These are phyloP conservation scores for Bergia puertoricense DNA, from an alignment of 92 coral and sea anemone species.

Conservation along the genomic window DNA sequence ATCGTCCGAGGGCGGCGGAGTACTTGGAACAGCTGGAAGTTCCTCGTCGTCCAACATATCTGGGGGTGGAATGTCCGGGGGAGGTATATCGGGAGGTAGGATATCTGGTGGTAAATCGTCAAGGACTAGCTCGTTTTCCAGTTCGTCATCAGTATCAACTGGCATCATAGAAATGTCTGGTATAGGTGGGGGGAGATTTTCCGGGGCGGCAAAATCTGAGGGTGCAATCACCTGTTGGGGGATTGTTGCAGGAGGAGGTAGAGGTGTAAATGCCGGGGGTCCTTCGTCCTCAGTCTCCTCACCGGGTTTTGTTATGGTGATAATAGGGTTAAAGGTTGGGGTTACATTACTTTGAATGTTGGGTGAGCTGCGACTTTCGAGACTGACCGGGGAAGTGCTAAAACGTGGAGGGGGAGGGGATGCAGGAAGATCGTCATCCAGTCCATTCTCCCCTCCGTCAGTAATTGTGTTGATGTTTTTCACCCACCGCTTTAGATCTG, in stretches of 20 bases:
- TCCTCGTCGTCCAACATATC: constrained; percentile 60
- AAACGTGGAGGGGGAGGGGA: constrained; percentile 64
- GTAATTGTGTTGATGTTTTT: constrained; percentile 48
- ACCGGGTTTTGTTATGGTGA: constrained; percentile 79
- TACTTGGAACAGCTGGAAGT: constrained; percentile 66
- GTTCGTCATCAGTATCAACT: constrained; percentile 14
- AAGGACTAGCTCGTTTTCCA: constrained; percentile 20
- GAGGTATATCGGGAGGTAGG: constrained; percentile 63
- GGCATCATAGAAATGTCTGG: constrained; percentile 26
- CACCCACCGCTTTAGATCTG: constrained; percentile 74
- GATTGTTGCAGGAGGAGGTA: constrained; percentile 58
- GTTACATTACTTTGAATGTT: background rate
- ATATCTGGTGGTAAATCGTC: constrained; percentile 69
- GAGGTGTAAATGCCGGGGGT: constrained; percentile 49
- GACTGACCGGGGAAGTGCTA: constrained; percentile 31
- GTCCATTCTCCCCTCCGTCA: constrained; percentile 21
- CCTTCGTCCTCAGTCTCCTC: constrained; percentile 65
- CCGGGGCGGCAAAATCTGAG: constrained; percentile 32
- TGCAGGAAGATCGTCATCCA: constrained; percentile 39
- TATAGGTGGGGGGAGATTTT: constrained; percentile 36
- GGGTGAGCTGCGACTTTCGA: constrained; percentile 20
- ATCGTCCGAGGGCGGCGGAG: constrained; percentile 72
- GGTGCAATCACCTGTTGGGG: constrained; percentile 54
- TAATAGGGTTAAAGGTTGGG: constrained; percentile 52
- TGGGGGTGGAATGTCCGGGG: constrained; percentile 44